phyloP scores from a whole-genome alignment of 2,797 vertebrate species.

The Karalla daura region DNA sequence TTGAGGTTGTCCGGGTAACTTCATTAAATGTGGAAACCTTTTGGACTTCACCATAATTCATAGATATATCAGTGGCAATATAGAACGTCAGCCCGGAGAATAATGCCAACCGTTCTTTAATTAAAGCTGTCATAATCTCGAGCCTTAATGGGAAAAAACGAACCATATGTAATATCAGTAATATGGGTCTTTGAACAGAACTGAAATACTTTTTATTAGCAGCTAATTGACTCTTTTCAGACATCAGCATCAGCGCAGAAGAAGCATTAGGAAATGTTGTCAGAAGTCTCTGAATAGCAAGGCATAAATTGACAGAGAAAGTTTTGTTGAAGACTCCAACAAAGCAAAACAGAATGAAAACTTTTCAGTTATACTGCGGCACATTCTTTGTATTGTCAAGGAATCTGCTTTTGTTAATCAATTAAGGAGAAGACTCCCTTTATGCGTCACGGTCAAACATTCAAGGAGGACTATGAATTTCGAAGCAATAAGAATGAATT shows the following conservation, averaged over 20 bases:
- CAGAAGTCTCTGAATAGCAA: conserved; percentile 26
- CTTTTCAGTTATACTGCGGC: conserved; percentile 55
- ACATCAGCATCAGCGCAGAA: conserved; percentile 21
- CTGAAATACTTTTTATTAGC: conserved; percentile 39
- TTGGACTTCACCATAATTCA: background rate
- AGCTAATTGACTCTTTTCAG: conserved; percentile 44
- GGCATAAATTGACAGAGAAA: conserved; percentile 39
- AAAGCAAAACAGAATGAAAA: conserved; percentile 54
- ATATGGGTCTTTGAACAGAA: conserved; percentile 47
- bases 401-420: conserved; percentile 66
- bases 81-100: background rate
- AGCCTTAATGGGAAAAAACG: no score
- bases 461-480: conserved; percentile 62
- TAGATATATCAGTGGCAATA: background rate
- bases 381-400: conserved; percentile 46
- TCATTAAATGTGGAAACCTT: background rate
- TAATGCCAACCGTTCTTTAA: no score
- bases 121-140: no score
- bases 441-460: conserved; percentile 64
- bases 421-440: conserved; percentile 51
- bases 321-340: conserved; percentile 52
- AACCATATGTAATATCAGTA: background rate
- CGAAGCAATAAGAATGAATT: conserved; percentile 46
- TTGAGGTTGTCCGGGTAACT: background rate
- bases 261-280: conserved; percentile 36